These are phyloP conservation scores for Drosophila repleta DNA, from an alignment of 1,140 invertebrate species.

Conservation along the genomic window DNA sequence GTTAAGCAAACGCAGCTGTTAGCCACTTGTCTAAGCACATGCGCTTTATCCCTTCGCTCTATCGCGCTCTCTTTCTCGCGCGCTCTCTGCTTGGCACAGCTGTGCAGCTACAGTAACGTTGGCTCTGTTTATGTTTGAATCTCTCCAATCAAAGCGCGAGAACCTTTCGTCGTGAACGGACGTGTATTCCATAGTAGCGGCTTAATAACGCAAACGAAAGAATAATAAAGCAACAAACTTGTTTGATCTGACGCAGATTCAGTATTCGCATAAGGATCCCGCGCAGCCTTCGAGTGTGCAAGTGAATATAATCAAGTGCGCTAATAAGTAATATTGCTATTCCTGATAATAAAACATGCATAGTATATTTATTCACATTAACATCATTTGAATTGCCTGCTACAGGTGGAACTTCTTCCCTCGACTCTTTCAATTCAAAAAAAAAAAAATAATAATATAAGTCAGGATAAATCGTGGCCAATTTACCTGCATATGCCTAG, in stretches of 20 bases:
- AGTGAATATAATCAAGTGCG: conserved; percentile 8
- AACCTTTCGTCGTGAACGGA: conserved; percentile 70
- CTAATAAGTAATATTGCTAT: background rate
- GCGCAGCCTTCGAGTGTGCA: conserved; percentile 37
- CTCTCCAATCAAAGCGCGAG: conserved; percentile 76
- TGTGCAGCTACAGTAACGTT: conserved; percentile 28
- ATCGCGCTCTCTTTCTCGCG: background rate
- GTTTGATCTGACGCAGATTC: conserved; percentile 38
- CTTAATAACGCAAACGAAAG: conserved; percentile 50
- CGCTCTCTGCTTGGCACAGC: conserved; percentile 43
- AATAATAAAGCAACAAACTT: conserved; percentile 75
- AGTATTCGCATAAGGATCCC: conserved; percentile 26
- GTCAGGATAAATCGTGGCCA: background rate
- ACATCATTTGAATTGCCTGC: conserved; percentile 5
- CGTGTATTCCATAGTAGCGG: conserved; percentile 40
- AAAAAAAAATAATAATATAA: background rate
- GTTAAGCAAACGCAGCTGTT: conserved; percentile 32
- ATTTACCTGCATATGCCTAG: background rate
- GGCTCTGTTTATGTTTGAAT: conserved; percentile 71
- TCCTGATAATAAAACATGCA: background rate
- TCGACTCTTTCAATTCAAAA: background rate
- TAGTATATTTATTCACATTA: background rate
- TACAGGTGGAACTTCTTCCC: conserved; percentile 20
- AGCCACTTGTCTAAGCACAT: conserved; percentile 52
- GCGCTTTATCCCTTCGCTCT: conserved; percentile 38